Evolutionary conservation across 2,888 invertebrate species (phyloP), one percentile per base, ranked within the genome.

Genomic region (Rhimphoctona megacephalus): DNA sequence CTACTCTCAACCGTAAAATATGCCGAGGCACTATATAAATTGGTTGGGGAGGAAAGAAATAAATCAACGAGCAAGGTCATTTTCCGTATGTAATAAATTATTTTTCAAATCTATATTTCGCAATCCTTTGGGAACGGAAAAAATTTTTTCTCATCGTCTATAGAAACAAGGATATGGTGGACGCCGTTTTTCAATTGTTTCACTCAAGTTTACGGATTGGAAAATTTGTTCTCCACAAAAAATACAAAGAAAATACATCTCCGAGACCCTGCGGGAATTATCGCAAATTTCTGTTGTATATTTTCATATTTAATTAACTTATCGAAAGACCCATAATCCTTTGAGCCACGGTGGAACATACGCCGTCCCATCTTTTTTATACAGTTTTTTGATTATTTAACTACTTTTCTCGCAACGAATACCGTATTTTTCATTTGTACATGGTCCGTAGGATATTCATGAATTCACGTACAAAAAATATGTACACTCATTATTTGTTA

Each of bases 21-120:
- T 57, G 43, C 25, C 57, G 39, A 39, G 69, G 69, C 39, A 46
- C 39, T 79, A n/a, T 79, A n/a, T 69, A 54, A 49, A 54, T 36
- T 17, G 57, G n/a, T 11, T 17, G 17, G 17, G 19, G 22, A n/a
- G 19, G n/a, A 17, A 69, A 43, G 9, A 43, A 25, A 57, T 30
- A 22, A 39, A n/a, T 0, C 52, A n/a, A 19, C 9, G 30, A n/a
- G 46, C 11, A 14, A 69, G 9, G 11, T 69, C 22, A 43, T 25
- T 69, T 43, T 69, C 17, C 69, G 39, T 30, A 61, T 17, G 61
- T 30, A 30, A 22, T 69, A 69, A 69, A 69, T 69, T 43, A 69
- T 69, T 67, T 36, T 36, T 19, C 3, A 70, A 69, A 49, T 46
- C 22, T 5, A 46, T 22, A 2, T 49, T 33, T 54, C 33, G 0